Base-by-base conservation (phyloP, 2,888 invertebrate genomes). In the Lamellibrachia columna region DNA sequence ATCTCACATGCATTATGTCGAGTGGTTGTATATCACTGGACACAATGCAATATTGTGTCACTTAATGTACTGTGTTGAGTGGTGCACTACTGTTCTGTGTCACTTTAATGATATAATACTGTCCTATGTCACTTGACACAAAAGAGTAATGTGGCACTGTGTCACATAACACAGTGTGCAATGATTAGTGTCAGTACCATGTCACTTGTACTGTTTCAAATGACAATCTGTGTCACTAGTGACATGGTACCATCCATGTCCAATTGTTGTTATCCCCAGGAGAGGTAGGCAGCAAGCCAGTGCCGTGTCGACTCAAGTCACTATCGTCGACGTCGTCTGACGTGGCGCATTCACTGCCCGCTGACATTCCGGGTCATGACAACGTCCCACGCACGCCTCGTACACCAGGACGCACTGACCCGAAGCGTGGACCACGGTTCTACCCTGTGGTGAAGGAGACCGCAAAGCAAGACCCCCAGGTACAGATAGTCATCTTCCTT, bases 401-500 rank as follows among this genome's bases (percentile, higher is more conserved):
- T 8, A 96, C 96, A 60, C 96, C 96, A 8, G 94, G 94, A 75
- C 95, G 95, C 40, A 91, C 52, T 22, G 75, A 75, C 91, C 92
- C 91, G 11, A 94, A 94, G 15, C 94, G 95, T 94, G 98, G 98
- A 52, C 98, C 98, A 8, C 97, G 99, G 92, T 99, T 99, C 97
- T 99, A 99, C 97, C 99, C 99, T 0, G 99, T 99, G 8, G 98
- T 98, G 94, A 99, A 99, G 97, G 98, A 98, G 92, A 94, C 95
- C 90, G 95, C 94, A 97, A 93, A 95, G 93, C 97, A 94, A 60
- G 96, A 96, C 94, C 96, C 96, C 92, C 95, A 96, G 95, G 96
- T 96, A 92, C 22, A 15, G 40, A 40, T 40, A 40, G 40, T 40
- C 40, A 40, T 40, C 40, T 40, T 40, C 40, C 40, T 40, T 40